Base-by-base conservation (phyloP, 2,888 invertebrate species). In the Saturnia pavonia region DNA sequence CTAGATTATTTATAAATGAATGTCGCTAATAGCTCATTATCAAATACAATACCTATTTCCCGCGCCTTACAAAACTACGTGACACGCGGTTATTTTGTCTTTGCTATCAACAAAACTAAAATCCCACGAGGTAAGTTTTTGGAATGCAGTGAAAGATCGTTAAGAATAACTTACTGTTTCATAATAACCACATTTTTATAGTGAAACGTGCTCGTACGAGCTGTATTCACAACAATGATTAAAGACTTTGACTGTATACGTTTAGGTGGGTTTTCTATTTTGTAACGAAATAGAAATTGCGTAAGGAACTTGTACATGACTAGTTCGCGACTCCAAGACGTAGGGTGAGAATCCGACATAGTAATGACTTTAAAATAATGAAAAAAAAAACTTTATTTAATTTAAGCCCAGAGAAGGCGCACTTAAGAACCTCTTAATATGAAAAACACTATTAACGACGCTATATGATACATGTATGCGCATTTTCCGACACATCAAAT, bases 181-280 rank as follows among this genome's bases (percentile, higher is more conserved):
- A 40, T 65, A 65, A 65, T 65, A 65, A 22, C 65, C 19, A 40
- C 40, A 65, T 65, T 60, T 60, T 60, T 65, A n/a, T 65, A 65
- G 40, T 19, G 65, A 65, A 65, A 65, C 40, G 9, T 65, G 40
- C 16, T 40, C 14, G 40, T 34, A 40, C 14, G 16, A 27, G 57
- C 3, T 60, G 27, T 60, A 6, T 60, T 27, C 4, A 60, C 27
- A 27, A 60, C 14, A 60, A 25, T 14, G 14, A 14, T 60, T 60
- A 60, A 60, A 14, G 25, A n/a, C n/a, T 14, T 14, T 60, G 12
- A 25, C 4, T 25, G 11, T 22, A 54, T 14, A 60, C 0, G 14
- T 60, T 51, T 51, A 51, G 48, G 19, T 14, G 27, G 25, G 9
- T 57, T 57, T 57, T 60, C 14, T 27, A 60, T 22, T 25, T 22